A percentile compares a stretch with the other conserved stretches of the same genome.
phyloP scores from a whole-genome alignment of 1,140 invertebrate genomes.

The Paralvinella palmiformis region DNA sequence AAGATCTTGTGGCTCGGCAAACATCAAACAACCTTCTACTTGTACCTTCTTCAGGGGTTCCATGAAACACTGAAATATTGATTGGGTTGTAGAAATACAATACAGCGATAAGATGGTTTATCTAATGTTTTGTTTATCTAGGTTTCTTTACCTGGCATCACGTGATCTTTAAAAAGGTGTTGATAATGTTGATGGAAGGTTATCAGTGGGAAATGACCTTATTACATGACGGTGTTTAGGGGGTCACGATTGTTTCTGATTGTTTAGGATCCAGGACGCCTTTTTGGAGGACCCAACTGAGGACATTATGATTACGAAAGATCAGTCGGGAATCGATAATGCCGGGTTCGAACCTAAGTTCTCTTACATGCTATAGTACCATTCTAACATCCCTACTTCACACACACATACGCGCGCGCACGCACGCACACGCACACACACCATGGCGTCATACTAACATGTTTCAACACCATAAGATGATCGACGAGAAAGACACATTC shows the following conservation, averaged over 20 bases:
- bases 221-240: no score
- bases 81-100: neutral
- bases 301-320: no score
- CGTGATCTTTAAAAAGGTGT: no score
- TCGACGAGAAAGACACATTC: constrained; percentile 64
- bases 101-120: neutral
- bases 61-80: constrained; percentile 60
- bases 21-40: constrained; percentile 65
- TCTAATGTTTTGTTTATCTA: no score
- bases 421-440: neutral
- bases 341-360: no score
- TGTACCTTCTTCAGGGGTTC: constrained; percentile 66
- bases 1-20: constrained; percentile 63
- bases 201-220: no score
- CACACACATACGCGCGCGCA: neutral
- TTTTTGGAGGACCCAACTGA: no score
- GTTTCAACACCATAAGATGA: constrained; percentile 67
- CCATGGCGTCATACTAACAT: constrained; percentile 52
- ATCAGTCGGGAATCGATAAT: no score
- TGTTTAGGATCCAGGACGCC: no score
- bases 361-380: neutral
- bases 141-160: no score
- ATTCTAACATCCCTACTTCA: neutral
- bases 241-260: no score
- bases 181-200: no score